phyloP scores from a whole-genome alignment of 1,140 invertebrate genomes.

The Cryptotermes secundus region DNA sequence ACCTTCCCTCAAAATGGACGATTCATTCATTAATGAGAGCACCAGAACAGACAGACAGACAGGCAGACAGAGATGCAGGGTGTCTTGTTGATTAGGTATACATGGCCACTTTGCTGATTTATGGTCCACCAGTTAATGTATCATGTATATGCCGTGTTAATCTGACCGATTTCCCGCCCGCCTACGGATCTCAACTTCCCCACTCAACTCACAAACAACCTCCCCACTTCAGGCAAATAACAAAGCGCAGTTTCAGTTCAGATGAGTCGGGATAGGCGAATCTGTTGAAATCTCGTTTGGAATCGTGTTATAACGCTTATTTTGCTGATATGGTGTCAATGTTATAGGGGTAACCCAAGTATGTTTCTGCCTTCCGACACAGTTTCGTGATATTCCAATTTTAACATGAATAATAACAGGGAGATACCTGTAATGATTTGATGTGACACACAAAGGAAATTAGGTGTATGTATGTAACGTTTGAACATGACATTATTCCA shows the following conservation, averaged over 20 bases:
- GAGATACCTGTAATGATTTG: not conserved
- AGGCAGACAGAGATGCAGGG: not conserved
- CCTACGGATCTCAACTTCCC: no score
- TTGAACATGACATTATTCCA: not conserved
- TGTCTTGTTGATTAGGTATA: not conserved
- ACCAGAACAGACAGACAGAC: not conserved
- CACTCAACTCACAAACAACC: not conserved
- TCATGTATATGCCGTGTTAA: conserved; percentile 5
- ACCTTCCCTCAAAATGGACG: not conserved
- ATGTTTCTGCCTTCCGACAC: not conserved
- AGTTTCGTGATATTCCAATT: not conserved
- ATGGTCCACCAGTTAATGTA: conserved; percentile 1
- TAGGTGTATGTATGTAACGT: not conserved
- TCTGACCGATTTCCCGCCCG: not conserved
- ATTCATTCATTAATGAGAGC: not conserved
- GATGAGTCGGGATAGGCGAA: not conserved
- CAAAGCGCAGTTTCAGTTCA: not conserved
- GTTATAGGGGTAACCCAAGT: not conserved
- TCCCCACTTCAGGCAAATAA: not conserved
- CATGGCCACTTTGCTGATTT: conserved; percentile 1
- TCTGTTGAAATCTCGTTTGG: not conserved
- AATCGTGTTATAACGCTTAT: conserved; percentile 4
- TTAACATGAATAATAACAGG: not conserved
- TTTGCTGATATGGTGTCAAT: not conserved
- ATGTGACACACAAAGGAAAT: not conserved